Percentiles rank a stretch among this genome's conserved stretches.
These are phyloP conservation scores for Penaeus vannamei DNA, from an alignment of 1,140 invertebrate species.

Conservation along the genomic window DNA sequence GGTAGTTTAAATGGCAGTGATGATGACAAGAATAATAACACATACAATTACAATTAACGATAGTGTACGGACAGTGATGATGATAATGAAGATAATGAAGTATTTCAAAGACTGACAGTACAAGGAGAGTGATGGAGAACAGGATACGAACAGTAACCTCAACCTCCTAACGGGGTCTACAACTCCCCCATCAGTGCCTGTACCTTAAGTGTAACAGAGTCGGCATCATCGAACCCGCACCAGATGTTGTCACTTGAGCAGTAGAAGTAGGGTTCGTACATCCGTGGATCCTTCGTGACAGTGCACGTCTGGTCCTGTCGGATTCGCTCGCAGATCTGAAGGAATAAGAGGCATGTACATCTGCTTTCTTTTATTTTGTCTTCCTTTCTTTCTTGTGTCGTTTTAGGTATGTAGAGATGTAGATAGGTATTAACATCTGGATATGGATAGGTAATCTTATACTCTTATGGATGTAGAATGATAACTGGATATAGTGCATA, in stretches of 20 bases:
- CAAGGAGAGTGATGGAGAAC: too few relatives aligned
- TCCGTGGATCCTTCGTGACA: constrained; percentile 37
- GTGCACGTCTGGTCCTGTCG: constrained; percentile 42
- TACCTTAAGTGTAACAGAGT: constrained; percentile 69
- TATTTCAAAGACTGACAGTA: too few relatives aligned
- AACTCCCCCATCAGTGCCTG: constrained; percentile 74
- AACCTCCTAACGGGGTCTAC: too few relatives aligned
- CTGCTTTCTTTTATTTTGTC: background rate
- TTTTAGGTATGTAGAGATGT: background rate
- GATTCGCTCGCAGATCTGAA: constrained; percentile 71
- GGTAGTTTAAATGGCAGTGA: background rate
- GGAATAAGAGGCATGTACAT: background rate
- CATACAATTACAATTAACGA: background rate
- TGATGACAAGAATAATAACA: background rate
- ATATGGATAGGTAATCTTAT: background rate
- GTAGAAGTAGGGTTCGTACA: constrained; percentile 62
- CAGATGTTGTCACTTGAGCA: constrained; percentile 72
- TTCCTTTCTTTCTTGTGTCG: background rate
- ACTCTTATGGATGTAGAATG: background rate
- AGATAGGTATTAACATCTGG: background rate
- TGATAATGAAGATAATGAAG: background rate
- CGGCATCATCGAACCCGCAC: constrained; percentile 73
- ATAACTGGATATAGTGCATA: background rate
- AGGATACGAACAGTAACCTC: too few relatives aligned
- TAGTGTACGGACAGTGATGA: background rate